Evolutionary conservation across 1,140 invertebrate species (phyloP).

Genomic region (Paralvinella palmiformis): DNA sequence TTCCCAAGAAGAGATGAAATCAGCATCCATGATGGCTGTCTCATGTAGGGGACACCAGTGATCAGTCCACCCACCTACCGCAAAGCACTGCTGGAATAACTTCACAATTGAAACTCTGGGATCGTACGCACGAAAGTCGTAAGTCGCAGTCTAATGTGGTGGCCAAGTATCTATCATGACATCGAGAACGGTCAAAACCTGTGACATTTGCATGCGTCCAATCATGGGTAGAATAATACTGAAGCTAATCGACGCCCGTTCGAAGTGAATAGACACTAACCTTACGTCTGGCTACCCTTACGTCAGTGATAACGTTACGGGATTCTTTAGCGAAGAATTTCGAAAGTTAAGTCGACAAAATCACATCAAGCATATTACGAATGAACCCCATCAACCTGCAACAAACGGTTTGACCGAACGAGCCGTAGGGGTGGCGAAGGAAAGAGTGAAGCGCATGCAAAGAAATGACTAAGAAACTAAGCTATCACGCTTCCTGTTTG

Average conservation of each 20-base stretch:
- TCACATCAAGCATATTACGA: conserved; percentile 24
- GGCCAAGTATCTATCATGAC: conserved; percentile 8
- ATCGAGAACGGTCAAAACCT: conserved; percentile 9
- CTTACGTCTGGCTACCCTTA: background rate
- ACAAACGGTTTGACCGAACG: conserved; percentile 32
- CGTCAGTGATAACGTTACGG: conserved; percentile 31
- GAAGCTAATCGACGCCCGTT: conserved; percentile 12
- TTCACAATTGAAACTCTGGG: conserved; percentile 5
- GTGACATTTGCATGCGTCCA: conserved; percentile 35
- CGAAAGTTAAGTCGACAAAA: conserved; percentile 22
- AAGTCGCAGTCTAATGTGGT: conserved; percentile 1
- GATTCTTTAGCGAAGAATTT: conserved; percentile 28
- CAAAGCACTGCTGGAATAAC: background rate
- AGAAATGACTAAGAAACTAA: background rate
- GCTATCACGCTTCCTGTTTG: background rate
- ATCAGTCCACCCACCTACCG: background rate
- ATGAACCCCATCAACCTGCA: conserved; percentile 27
- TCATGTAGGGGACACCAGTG: conserved; percentile 1
- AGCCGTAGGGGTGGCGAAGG: too few relatives aligned
- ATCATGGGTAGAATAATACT: conserved; percentile 39
- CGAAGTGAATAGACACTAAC: conserved; percentile 10
- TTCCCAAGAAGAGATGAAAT: background rate
- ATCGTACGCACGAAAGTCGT: conserved; percentile 7
- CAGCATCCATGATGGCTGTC: background rate
- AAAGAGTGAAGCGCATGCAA: conserved; percentile 26